Base-by-base conservation (phyloP, 1,140 invertebrate genomes). In the Rhopalosiphum padi region DNA sequence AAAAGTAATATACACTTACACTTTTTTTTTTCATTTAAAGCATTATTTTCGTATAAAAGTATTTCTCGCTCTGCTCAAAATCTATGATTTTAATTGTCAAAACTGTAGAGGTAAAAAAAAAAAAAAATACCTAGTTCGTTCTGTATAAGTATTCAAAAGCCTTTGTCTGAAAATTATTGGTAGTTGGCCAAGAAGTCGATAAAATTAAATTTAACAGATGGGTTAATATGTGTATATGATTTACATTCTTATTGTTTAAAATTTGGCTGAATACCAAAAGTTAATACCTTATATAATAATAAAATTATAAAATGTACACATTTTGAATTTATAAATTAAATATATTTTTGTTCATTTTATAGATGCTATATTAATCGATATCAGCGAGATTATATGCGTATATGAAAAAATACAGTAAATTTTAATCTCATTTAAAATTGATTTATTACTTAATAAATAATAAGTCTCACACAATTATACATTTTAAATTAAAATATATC, bases 121-220 rank as follows among this genome's bases (percentile, higher is more conserved):
- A 85, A 85, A n/a, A n/a, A n/a, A 68, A 68, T 68, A 77, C 15
- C 60, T 77, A 35, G 60, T 77, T 77, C n/a, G 30, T 87, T 51
- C 43, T n/a, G 46, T 87, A 48, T 87, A 53, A 89, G 41, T 89
- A 89, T 89, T 89, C n/a, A 11, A 89, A 53, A 53, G 30, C 8
- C n/a, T 53, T 53, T 89, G 48, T 53, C 87, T 53, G 35, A 89
- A 89, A 86, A 53, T 53, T 89, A 53, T 89, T 89, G 48, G 87
- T 89, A 89, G n/a, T 53, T 89, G 30, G 87, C 48, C 87, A 89
- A 53, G 48, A 89, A 89, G 30, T 89, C 46, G 48, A 89, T 53
- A 89, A 53, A 89, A 89, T 89, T 53, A 37, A 89, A 89, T 89
- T 89, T 89, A 53, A 89, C 87, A 53, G 87, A 89, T 53, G 46